Evolutionary conservation across 2,797 vertebrate species (phyloP), one percentile per base, ranked within the genome.

Genomic region (Spondyliosoma cantharus): DNA sequence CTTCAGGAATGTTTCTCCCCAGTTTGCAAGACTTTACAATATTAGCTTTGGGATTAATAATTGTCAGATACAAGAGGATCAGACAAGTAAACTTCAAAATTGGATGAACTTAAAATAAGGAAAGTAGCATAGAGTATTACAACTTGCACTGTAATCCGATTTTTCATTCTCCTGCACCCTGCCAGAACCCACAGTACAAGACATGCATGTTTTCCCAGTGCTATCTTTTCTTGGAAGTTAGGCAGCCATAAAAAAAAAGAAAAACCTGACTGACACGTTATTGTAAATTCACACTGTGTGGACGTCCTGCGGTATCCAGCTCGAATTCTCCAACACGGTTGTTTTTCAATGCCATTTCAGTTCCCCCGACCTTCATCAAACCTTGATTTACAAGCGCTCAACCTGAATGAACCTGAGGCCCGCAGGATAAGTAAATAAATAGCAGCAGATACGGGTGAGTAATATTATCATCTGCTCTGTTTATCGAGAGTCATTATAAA

Each of bases 401-500:
- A 67, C 71, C 50, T 62, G 61, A 68, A 57, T 72, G 71, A 84
- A 81, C 64, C 83, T 59, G 14, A 46, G 52, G 75, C 49, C 53
- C 37, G 24, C 1, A 79, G 65, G 53, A 87, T 37, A 87, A 82
- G 89, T 48, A 86, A 82, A 90, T 48, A 86, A 89, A 87, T 58
- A 60, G 65, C 58, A 19, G 72, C 76, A 78, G 87, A 90, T 91
- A 88, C 3, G 78, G 68, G 72, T 83, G 76, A 87, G 78, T 86
- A 71, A 87, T 77, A 88, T 78, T 84, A 89, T 89, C 85, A 86
- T 76, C 80, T 72, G 66, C 58, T 82, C 32, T 46, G 73, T 87
- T 90, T 88, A 88, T 90, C 88, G 8, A 54, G 65, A 84, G 80
- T 84, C 78, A 80, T 87, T 89, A 80, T 84, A 71, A 87, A 89